Evolutionary conservation across 2,113 vertebrate species (phyloP).

Genomic region (Zootoca vivipara): DNA sequence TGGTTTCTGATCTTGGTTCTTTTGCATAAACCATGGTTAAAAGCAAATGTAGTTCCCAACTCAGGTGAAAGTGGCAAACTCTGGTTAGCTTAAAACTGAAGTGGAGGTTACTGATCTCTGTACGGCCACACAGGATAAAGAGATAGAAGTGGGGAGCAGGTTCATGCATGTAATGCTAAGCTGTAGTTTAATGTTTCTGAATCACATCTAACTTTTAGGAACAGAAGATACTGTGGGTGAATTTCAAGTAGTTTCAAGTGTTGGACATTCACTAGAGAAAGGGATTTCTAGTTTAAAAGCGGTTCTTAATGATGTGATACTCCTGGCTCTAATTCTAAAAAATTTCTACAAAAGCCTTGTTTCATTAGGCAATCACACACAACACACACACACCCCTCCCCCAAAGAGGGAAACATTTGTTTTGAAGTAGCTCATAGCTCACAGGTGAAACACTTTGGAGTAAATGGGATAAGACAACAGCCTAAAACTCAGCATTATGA

Average conservation of each 20-base stretch:
- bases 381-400: background rate
- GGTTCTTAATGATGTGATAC: background rate
- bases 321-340: background rate
- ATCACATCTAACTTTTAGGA: background rate
- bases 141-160: too few species aligned
- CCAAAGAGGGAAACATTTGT: background rate
- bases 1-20: background rate
- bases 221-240: background rate
- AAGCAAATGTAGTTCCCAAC: background rate
- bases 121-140: background rate
- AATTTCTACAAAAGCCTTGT: background rate
- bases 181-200: background rate
- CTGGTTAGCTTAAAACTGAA: background rate
- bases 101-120: background rate
- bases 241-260: background rate
- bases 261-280: background rate
- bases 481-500: background rate
- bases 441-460: background rate
- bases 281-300: background rate
- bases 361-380: background rate
- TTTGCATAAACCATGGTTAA: background rate
- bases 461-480: background rate
- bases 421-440: background rate
- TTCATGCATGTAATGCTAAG: background rate
- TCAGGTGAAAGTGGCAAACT: background rate